Evolutionary conservation across 2,888 invertebrate genomes (phyloP).

Genomic region (Choristoneura rosaceana): DNA sequence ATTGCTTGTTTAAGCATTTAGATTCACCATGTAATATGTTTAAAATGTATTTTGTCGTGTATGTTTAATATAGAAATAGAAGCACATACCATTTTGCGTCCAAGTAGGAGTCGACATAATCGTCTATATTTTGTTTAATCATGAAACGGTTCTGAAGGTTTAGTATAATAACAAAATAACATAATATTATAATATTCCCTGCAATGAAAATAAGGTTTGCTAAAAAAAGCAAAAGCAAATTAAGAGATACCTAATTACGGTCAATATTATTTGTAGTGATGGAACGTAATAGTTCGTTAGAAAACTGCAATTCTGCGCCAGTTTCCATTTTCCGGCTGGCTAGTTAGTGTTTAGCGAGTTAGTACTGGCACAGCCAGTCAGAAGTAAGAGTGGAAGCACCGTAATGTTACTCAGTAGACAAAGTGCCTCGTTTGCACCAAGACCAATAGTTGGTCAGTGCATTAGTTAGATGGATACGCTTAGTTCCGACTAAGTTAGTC

Average conservation of each 20-base stretch:
- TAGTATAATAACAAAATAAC: too few relatives aligned
- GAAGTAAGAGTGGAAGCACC: slow-evolving; percentile 21
- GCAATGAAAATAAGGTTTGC: too few relatives aligned
- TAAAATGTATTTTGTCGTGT: too few relatives aligned
- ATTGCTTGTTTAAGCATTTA: too few relatives aligned
- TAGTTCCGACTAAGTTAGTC: slow-evolving; percentile 75
- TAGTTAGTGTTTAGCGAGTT: slow-evolving; percentile 27
- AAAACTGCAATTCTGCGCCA: slow-evolving; percentile 16
- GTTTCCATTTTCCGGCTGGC: slow-evolving; percentile 9
- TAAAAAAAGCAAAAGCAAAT: too few relatives aligned
- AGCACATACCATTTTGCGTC: too few relatives aligned
- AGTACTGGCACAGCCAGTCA: slow-evolving; percentile 11
- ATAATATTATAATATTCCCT: too few relatives aligned
- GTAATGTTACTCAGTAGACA: slow-evolving; percentile 52
- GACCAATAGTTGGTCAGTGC: slow-evolving; percentile 82
- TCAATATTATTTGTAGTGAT: neutral
- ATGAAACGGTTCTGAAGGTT: too few relatives aligned
- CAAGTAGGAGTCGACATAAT: too few relatives aligned
- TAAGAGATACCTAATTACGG: neutral
- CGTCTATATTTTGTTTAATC: too few relatives aligned
- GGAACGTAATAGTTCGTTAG: neutral
- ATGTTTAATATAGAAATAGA: too few relatives aligned
- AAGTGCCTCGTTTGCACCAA: slow-evolving; percentile 80
- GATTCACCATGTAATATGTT: too few relatives aligned
- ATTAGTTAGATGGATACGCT: slow-evolving; percentile 83